These are phyloP conservation scores for Albula goreensis DNA, from an alignment of 2,113 vertebrate genomes.

Conservation along the genomic window DNA sequence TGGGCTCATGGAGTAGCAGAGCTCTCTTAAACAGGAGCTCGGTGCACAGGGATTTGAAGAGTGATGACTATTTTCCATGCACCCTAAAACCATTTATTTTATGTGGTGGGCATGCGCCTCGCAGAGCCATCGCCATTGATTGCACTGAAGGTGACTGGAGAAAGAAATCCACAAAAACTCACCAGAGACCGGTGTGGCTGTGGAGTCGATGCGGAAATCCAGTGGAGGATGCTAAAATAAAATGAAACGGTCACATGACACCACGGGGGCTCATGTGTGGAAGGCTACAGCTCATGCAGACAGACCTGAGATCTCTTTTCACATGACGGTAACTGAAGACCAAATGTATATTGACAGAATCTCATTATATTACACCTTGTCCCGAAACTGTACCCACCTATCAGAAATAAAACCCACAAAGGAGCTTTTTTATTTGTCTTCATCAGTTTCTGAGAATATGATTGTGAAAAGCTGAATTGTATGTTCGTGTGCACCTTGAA, in stretches of 20 bases:
- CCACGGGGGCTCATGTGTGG: neutral
- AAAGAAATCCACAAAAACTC: neutral
- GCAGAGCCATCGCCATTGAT: neutral
- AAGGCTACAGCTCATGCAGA: neutral
- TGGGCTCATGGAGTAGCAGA: neutral
- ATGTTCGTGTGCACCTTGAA: neutral
- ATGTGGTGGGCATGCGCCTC: neutral
- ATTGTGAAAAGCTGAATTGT: neutral
- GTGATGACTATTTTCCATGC: neutral
- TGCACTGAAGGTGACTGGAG: neutral
- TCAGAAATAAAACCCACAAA: neutral
- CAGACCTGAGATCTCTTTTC: neutral
- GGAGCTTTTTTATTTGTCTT: neutral
- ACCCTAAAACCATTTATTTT: neutral
- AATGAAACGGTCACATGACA: neutral
- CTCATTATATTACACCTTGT: neutral
- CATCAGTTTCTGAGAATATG: neutral
- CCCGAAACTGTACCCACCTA: neutral
- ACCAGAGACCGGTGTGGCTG: neutral
- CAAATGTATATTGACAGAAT: neutral
- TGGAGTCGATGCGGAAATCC: neutral
- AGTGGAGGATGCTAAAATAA: neutral
- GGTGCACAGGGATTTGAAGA: neutral
- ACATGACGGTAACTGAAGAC: neutral
- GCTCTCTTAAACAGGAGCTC: neutral